These are phyloP conservation scores for Drosophila watanabei DNA, from an alignment of 1,140 invertebrate species.

Conservation along the genomic window DNA sequence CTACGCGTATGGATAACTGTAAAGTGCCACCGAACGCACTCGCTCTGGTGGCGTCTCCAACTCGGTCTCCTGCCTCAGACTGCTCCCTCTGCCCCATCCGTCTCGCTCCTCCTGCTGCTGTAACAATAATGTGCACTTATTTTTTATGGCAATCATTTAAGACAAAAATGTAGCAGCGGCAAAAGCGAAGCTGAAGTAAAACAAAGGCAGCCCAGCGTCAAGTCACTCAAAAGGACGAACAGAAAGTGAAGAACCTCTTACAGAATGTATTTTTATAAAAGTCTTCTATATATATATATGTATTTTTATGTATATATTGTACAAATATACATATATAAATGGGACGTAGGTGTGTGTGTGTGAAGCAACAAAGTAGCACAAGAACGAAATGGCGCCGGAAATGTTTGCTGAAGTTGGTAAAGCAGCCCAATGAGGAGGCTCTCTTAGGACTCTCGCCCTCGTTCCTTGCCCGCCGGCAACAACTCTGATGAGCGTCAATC, in stretches of 20 bases:
- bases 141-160: slow-evolving; percentile 84
- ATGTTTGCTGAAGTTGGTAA: slow-evolving; percentile 62
- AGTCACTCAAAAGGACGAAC: slow-evolving; percentile 45
- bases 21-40: slow-evolving; percentile 60
- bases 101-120: slow-evolving; percentile 16
- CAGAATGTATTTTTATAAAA: slow-evolving; percentile 54
- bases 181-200: slow-evolving; percentile 65
- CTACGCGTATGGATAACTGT: slow-evolving; percentile 81
- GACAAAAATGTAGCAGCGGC: slow-evolving; percentile 77
- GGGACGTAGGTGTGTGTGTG: neutral
- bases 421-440: slow-evolving; percentile 38
- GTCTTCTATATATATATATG: slow-evolving; percentile 12
- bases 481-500: slow-evolving; percentile 77
- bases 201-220: slow-evolving; percentile 62
- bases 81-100: neutral
- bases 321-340: neutral
- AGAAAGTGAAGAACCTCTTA: slow-evolving; percentile 28
- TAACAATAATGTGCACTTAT: slow-evolving; percentile 84
- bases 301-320: slow-evolving; percentile 1
- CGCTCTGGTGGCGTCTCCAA: neutral
- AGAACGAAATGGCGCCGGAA: slow-evolving; percentile 70
- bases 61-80: neutral
- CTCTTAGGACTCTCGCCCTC: slow-evolving; percentile 14
- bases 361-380: slow-evolving; percentile 48
- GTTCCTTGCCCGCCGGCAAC: slow-evolving; percentile 18